Conservation (phyloP, 2,797 vertebrate genomes). For the Petrocephalus sullivani region DNA sequence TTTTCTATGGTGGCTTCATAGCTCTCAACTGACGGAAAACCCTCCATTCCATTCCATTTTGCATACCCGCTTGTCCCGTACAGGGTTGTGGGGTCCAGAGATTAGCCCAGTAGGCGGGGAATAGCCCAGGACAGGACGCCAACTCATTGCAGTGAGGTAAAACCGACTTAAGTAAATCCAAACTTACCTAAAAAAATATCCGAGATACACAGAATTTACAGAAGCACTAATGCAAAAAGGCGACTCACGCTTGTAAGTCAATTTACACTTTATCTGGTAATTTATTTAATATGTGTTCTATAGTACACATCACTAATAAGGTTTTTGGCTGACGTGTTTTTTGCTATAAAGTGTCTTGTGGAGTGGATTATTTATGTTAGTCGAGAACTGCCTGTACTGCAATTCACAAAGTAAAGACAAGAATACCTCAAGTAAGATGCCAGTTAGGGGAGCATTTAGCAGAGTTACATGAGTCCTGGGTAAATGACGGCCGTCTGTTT, state of each 20-base stretch:
- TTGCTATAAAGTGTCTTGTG: neutral
- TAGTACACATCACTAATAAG: neutral
- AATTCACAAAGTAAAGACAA: neutral
- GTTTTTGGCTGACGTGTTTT: neutral
- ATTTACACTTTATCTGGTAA: neutral
- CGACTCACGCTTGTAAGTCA: neutral
- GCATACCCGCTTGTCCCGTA: neutral
- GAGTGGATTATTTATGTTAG: neutral
- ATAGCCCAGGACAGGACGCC: neutral
- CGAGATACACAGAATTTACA: neutral
- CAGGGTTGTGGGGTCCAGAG: neutral
- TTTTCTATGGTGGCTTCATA: neutral
- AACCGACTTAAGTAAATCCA: neutral
- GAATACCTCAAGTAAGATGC: neutral
- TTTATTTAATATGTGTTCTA: neutral
- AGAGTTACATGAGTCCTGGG: neutral
- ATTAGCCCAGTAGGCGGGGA: neutral
- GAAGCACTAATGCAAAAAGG: neutral
- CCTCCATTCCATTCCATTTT: neutral
- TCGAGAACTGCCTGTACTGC: neutral
- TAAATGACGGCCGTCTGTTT: neutral
- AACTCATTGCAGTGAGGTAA: neutral
- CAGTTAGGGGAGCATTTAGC: neutral
- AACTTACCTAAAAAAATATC: neutral
- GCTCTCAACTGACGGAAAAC: neutral